Percentiles rank a stretch among this genome's conserved stretches.
Evolutionary conservation across 2,888 invertebrate species (phyloP).

Genomic region (Drosophila basisetae): DNA sequence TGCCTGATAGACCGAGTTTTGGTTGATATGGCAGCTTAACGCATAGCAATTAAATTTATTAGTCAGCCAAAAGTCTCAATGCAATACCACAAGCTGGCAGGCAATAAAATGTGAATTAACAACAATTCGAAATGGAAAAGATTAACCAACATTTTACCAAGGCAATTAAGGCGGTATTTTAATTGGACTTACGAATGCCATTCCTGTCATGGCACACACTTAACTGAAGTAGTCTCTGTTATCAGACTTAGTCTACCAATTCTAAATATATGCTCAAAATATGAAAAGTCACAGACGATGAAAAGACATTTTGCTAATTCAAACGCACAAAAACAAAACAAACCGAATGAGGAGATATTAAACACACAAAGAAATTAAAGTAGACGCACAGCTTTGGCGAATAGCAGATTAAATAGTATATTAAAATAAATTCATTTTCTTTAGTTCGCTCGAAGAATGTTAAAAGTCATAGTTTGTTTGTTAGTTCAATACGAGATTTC

Average conservation of each 20-base stretch:
- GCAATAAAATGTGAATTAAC: slow-evolving; percentile 34
- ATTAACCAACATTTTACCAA: slow-evolving; percentile 6
- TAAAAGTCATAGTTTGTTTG: neutral
- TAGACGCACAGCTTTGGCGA: neutral
- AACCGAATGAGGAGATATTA: neutral
- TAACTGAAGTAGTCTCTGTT: neutral
- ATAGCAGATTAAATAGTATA: neutral
- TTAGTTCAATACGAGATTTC: neutral
- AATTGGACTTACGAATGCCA: slow-evolving; percentile 23
- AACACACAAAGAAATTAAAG: neutral
- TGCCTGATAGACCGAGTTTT: slow-evolving; percentile 5
- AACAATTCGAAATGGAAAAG: slow-evolving; percentile 10
- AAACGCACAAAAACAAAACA: neutral
- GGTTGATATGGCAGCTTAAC: slow-evolving; percentile 49
- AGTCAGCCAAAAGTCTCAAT: slow-evolving; percentile 36
- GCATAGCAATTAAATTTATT: slow-evolving; percentile 70
- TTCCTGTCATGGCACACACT: neutral
- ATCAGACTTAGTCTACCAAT: neutral
- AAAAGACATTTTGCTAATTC: neutral
- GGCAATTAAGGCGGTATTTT: slow-evolving; percentile 21
- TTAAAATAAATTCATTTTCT: neutral
- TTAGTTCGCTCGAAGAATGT: neutral
- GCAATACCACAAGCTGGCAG: slow-evolving; percentile 15
- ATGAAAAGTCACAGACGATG: neutral
- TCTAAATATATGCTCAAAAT: neutral